Evolutionary conservation across 2,113 vertebrate genomes (phyloP).

Genomic region (Nymphicus hollandicus): DNA sequence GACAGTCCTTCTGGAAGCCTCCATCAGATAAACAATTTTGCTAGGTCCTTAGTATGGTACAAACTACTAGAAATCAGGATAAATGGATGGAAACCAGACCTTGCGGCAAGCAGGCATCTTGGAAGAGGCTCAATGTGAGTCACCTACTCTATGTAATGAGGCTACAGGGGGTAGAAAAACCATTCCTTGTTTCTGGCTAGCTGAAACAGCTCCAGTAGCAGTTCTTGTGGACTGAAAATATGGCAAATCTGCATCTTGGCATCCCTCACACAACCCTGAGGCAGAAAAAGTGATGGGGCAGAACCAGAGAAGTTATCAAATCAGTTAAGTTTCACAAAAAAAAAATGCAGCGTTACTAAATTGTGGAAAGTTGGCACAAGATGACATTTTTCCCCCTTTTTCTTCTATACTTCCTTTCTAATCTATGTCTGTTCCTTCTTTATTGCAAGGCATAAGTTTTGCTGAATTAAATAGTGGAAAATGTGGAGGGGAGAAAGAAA

Average conservation of each 20-base stretch:
- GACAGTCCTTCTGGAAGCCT: neutral
- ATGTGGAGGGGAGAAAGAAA: rapidly evolving
- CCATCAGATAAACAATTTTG: neutral
- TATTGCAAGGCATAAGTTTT: neutral
- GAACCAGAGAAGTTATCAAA: neutral
- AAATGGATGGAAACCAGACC: neutral
- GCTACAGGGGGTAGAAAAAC: neutral
- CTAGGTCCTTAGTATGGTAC: neutral
- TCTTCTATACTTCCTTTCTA: neutral
- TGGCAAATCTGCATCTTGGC: neutral
- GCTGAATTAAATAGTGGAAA: neutral
- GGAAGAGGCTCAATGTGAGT: neutral
- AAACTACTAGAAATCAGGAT: neutral
- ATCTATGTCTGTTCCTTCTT: neutral
- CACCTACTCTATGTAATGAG: neutral
- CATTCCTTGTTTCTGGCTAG: neutral
- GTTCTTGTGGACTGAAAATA: neutral
- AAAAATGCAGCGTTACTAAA: neutral
- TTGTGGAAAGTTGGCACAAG: neutral
- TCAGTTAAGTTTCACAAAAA: neutral
- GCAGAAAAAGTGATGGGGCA: neutral
- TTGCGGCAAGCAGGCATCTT: neutral
- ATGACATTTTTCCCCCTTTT: neutral
- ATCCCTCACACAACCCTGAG: neutral
- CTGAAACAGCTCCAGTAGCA: neutral